A percentile compares a stretch with the other conserved stretches of the same genome.
These are phyloP conservation scores for Leptoteleia sp. DNA, from an alignment of 1,140 invertebrate species.

Conservation along the genomic window DNA sequence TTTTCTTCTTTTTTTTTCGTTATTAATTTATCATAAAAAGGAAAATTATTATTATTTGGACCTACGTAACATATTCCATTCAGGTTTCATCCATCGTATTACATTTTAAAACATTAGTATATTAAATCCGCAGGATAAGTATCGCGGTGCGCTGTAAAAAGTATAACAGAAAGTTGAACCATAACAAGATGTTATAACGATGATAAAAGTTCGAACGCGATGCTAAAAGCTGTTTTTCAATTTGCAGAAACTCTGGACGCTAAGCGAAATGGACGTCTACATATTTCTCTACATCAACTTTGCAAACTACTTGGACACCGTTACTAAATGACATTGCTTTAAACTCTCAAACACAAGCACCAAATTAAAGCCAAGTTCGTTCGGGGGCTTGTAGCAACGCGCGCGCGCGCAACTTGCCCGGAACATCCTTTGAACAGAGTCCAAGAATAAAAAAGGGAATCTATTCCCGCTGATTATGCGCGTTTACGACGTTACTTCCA, in stretches of 20 bases:
- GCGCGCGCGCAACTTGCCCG: slow-evolving; percentile 16
- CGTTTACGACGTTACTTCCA: slow-evolving; percentile 27
- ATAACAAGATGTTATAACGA: slow-evolving; percentile 9
- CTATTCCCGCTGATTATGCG: slow-evolving; percentile 47
- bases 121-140: background rate
- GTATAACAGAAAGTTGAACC: background rate
- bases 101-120: slow-evolving; percentile 1
- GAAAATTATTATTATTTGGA: too few relatives aligned
- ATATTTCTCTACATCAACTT: slow-evolving; percentile 60
- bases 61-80: too few relatives aligned
- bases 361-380: slow-evolving; percentile 53
- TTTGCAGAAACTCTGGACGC: slow-evolving; percentile 20
- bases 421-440: slow-evolving; percentile 33
- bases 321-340: slow-evolving; percentile 55
- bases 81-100: too few relatives aligned
- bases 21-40: too few relatives aligned
- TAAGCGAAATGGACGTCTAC: slow-evolving; percentile 27
- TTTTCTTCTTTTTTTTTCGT: too few relatives aligned
- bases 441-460: slow-evolving; percentile 50
- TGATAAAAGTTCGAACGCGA: slow-evolving; percentile 15
- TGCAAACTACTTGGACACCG: slow-evolving; percentile 53
- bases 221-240: slow-evolving; percentile 26
- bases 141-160: background rate
- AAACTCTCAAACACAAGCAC: slow-evolving; percentile 34
- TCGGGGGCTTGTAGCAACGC: slow-evolving; percentile 17